Evolutionary conservation across 2,113 vertebrate genomes (phyloP).

Genomic region (Sinocyclocheilus maitianheensis): DNA sequence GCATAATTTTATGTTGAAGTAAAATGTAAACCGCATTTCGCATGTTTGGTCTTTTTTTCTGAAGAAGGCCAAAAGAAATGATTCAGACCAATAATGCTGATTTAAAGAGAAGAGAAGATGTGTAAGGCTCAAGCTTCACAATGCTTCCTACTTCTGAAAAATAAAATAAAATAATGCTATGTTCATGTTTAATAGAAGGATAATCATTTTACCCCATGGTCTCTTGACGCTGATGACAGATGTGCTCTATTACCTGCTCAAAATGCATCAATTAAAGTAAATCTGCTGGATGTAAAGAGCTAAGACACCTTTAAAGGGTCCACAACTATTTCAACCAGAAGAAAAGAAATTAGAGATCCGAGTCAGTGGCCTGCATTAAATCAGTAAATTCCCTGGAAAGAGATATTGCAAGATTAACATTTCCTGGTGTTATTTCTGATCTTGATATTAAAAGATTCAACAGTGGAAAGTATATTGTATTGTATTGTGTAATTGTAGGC

Average conservation of each 20-base stretch:
- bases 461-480: neutral
- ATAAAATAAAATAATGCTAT: neutral
- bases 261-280: conserved; percentile 17
- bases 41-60: too few relatives aligned
- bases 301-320: neutral
- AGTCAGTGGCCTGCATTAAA: neutral
- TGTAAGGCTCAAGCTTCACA: neutral
- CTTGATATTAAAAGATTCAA: neutral
- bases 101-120: neutral
- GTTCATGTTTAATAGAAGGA: conserved; percentile 1
- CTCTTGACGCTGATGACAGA: conserved; percentile 3
- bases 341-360: neutral
- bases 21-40: neutral
- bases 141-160: neutral
- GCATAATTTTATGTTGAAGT: neutral
- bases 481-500: too few relatives aligned
- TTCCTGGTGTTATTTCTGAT: neutral
- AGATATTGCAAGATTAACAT: neutral
- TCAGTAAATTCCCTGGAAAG: neutral
- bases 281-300: conserved; percentile 21
- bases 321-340: neutral
- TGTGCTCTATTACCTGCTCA: conserved; percentile 33
- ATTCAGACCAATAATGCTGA: neutral
- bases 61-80: neutral
- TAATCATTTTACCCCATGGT: conserved; percentile 10